Evolutionary conservation across 2,113 vertebrate species (phyloP).

Genomic region (Ellobius talpinus): DNA sequence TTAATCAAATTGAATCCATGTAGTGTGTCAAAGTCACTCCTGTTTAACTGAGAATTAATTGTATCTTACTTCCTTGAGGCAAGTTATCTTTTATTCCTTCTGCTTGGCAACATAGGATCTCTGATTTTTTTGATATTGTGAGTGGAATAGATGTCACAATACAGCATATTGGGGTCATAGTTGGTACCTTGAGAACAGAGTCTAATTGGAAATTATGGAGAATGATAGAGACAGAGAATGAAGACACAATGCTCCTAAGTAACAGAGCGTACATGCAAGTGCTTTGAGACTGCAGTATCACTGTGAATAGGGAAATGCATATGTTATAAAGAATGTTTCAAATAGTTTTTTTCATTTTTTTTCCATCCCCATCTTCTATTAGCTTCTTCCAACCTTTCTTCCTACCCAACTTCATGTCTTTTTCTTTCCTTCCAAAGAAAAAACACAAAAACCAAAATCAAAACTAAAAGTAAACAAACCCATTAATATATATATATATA

Average conservation of each 20-base stretch:
- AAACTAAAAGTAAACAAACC: background rate
- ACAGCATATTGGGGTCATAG: background rate
- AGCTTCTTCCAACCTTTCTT: background rate
- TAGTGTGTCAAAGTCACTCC: background rate
- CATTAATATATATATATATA: background rate
- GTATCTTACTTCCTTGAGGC: too few relatives aligned
- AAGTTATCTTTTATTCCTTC: background rate
- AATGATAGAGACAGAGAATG: background rate
- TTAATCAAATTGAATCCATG: background rate
- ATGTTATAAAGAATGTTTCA: background rate
- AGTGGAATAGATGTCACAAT: background rate
- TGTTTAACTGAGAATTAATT: background rate
- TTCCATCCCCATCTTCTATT: background rate
- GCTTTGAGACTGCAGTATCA: background rate
- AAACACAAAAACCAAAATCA: background rate
- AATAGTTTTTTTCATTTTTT: background rate
- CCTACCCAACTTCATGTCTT: background rate
- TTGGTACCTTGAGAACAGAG: rapidly evolving
- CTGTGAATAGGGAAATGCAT: background rate
- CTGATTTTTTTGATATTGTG: background rate
- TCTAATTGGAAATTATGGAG: background rate
- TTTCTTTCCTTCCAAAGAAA: background rate
- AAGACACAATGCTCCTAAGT: background rate
- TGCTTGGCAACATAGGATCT: background rate
- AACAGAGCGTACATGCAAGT: background rate